Base-by-base conservation (phyloP, 2,113 vertebrate species). In the Xyliphius kryptos region DNA sequence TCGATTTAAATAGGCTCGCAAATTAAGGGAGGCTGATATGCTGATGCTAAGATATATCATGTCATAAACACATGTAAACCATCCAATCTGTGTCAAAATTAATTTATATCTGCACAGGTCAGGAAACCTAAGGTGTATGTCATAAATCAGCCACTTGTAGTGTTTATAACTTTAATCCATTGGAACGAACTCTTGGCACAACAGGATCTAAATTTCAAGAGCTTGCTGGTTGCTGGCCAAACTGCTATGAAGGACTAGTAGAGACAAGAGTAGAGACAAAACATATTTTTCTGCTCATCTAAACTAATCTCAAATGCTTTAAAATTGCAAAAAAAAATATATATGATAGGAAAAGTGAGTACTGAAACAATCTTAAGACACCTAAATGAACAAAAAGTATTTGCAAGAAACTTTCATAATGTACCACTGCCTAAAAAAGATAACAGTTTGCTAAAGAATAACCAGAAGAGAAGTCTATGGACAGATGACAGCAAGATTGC, bases 71-170 rank as follows among this genome's bases (percentile, higher is more conserved):
- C 76, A 79, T 80, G 82, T 85, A 89, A 88, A 86, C 79, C 82
- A 79, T 84, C 86, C 86, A 87, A 89, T 88, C 84, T 85, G 83
- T 86, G 87, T 89, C 87, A 86, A 70, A 78, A 81, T 81, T 81
- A 86, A 88, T 89, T 84, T 88, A 88, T 86, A 83, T 82, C 83
- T 87, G 84, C 86, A 88, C 85, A 89, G 85, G 86, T 88, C 84
- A 87, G 79, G 83, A 85, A 87, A 86, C 81, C 86, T 80, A 80
- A 79, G 82, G 84, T 86, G 85, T 86, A 82, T 74, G 77, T 85
- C 85, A 83, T 87, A 86, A 89, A 88, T 89, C 87, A 84, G 79
- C 62, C 71, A 53, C 70, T 55, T 82, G 83, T 86, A 87, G 82
- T 87, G 87, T 86, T 87, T 86, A 86, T 81, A 86, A 85, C 81